These are phyloP conservation scores for Haemorhous mexicanus DNA, from an alignment of 2,113 vertebrate species.

Conservation along the genomic window DNA sequence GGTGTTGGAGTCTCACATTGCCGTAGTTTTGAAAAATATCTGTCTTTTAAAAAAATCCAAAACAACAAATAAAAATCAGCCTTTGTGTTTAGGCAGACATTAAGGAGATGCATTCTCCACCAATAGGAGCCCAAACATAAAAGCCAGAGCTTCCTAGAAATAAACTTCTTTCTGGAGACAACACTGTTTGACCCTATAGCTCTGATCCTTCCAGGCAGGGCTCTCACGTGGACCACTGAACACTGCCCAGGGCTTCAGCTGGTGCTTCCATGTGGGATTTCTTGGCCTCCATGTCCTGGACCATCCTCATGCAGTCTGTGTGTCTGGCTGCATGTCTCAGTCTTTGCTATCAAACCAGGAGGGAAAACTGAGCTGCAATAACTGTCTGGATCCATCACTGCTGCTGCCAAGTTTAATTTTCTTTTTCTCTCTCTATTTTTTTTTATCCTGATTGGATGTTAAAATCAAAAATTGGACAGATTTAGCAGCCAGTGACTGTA, in stretches of 20 bases:
- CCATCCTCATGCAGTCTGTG: not conserved
- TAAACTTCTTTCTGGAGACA: not conserved
- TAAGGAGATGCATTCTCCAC: not conserved
- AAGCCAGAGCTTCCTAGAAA: not conserved
- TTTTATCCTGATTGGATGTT: not conserved
- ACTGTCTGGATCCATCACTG: not conserved
- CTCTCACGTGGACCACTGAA: not conserved
- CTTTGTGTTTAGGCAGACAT: not conserved
- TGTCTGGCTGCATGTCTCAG: not conserved
- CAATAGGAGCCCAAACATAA: not conserved
- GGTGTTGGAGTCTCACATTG: not conserved
- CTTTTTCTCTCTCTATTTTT: not conserved
- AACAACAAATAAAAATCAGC: not conserved
- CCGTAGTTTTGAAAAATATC: not conserved
- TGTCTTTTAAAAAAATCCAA: not conserved
- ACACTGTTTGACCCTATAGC: not conserved
- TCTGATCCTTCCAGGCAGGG: not conserved
- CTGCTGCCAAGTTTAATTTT: not conserved
- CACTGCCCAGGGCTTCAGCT: not conserved
- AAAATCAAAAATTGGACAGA: not conserved
- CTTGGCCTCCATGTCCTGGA: not conserved
- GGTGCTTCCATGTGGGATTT: not conserved
- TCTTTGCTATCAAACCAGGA: not conserved
- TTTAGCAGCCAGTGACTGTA: not conserved
- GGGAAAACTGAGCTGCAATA: not conserved